phyloP scores from a whole-genome alignment of 2,888 invertebrate genomes.

The Patella caerulea region DNA sequence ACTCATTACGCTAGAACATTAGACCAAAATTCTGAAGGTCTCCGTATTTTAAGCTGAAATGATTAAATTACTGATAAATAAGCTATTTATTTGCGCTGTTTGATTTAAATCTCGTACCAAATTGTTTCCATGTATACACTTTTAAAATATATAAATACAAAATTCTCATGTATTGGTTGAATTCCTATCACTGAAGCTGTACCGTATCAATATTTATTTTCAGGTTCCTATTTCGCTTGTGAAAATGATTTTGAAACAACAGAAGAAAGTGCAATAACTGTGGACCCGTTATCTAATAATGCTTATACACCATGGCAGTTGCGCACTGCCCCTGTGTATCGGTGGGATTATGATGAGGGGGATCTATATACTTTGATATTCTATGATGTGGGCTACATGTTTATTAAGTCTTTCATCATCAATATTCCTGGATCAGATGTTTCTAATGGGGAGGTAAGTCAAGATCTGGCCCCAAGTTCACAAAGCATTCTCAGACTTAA shows the following conservation, averaged over 20 bases:
- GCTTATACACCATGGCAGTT: slow-evolving; percentile 29
- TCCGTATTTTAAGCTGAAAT: no score
- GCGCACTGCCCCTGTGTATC: slow-evolving; percentile 22
- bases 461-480: no score
- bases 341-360: slow-evolving; percentile 20
- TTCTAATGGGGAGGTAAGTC: slow-evolving; percentile 28
- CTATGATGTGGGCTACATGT: slow-evolving; percentile 33
- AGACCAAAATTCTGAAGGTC: no score
- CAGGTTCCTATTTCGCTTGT: slow-evolving; percentile 31
- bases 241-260: slow-evolving; percentile 22
- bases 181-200: neutral
- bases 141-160: neutral
- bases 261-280: slow-evolving; percentile 16
- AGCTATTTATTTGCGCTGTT: neutral
- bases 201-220: neutral
- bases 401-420: slow-evolving; percentile 32
- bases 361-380: slow-evolving; percentile 35
- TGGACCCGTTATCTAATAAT: slow-evolving; percentile 29
- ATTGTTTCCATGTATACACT: neutral
- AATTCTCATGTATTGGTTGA: no score
- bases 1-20: no score
- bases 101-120: neutral
- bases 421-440: slow-evolving; percentile 39
- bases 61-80: no score
- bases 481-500: no score